phyloP scores from a whole-genome alignment of 2,113 vertebrate genomes.

The Burhinus oedicnemus region DNA sequence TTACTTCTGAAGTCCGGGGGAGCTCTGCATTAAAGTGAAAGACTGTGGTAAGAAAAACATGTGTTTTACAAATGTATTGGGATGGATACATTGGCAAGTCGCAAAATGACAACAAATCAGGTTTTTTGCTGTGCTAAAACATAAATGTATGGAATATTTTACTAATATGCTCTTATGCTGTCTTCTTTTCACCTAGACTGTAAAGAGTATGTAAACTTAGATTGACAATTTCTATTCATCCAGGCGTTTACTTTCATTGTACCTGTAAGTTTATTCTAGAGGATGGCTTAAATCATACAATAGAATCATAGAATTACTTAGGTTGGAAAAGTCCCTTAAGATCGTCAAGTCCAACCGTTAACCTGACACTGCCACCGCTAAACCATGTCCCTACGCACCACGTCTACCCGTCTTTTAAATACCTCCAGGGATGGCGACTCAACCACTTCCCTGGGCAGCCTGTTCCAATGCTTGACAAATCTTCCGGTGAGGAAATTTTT shows the following conservation, averaged over 20 bases:
- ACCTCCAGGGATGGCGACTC: neutral
- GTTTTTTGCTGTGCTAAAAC: neutral
- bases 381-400: neutral
- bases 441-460: neutral
- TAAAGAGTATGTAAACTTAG: neutral
- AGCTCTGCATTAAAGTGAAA: neutral
- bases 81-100: neutral
- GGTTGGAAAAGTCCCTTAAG: neutral
- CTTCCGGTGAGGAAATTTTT: neutral
- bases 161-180: neutral
- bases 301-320: neutral
- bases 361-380: neutral
- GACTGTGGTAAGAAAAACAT: neutral
- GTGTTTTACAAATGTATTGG: neutral
- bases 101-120: neutral
- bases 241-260: neutral
- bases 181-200: neutral
- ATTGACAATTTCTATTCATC: neutral
- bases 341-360: neutral
- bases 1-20: neutral
- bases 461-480: neutral
- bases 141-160: neutral
- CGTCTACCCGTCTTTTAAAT: fast-evolving
- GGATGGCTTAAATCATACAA: neutral
- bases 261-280: neutral